A percentile compares a stretch with the other conserved stretches of the same genome.
Evolutionary conservation across 2,888 invertebrate species (phyloP).

Genomic region (Melanostoma scalare): DNA sequence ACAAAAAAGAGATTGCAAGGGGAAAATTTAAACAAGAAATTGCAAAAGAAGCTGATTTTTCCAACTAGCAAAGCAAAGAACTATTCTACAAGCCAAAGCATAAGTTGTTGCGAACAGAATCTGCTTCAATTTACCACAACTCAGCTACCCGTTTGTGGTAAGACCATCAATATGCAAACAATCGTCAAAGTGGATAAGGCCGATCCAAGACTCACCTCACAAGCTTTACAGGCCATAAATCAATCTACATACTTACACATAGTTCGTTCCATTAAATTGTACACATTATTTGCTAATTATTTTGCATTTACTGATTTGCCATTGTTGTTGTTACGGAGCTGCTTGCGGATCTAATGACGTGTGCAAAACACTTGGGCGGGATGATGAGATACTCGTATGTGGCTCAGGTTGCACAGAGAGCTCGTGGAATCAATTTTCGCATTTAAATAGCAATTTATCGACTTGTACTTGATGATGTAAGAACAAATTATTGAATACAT

Average conservation of each 20-base stretch:
- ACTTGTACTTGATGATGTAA: constrained; percentile 58
- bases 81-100: not conserved
- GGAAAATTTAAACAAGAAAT: too few species aligned
- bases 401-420: constrained; percentile 38
- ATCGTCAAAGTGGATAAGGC: constrained; percentile 35
- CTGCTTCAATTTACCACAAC: constrained; percentile 46
- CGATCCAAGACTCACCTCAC: constrained; percentile 10
- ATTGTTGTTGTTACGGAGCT: constrained; percentile 5
- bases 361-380: constrained; percentile 54
- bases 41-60: too few species aligned
- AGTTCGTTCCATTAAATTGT: constrained; percentile 46
- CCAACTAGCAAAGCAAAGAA: too few species aligned
- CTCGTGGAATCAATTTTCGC: constrained; percentile 42
- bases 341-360: constrained; percentile 60
- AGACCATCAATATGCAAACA: constrained; percentile 32
- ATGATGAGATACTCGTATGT: constrained; percentile 19
- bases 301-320: constrained; percentile 32
- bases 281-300: constrained; percentile 57
- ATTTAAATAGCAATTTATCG: constrained; percentile 63
- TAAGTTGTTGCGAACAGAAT: constrained; percentile 34
- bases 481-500: constrained; percentile 60
- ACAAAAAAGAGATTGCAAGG: too few species aligned
- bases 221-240: not conserved
- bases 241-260: constrained; percentile 33
- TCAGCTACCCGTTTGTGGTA: constrained; percentile 36